Evolutionary conservation across 1,140 invertebrate genomes (phyloP), one percentile per base, ranked within the genome.

Genomic region (Orius insidiosus): DNA sequence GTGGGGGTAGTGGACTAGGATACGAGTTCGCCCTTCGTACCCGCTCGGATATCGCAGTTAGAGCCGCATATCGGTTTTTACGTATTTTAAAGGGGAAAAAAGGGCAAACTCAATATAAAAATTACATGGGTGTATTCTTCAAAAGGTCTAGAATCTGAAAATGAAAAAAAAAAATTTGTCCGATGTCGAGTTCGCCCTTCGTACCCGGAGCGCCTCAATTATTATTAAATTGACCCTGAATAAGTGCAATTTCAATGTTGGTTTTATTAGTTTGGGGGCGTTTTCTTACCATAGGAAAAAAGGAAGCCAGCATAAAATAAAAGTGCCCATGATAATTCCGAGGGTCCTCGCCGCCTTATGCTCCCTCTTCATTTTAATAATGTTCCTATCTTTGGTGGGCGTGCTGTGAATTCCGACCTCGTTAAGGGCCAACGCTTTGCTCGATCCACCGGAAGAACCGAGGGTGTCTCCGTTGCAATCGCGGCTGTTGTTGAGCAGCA

Each of bases 341-440:
- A 97, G 68, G 14, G 93, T 98, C 58, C 89, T 80, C 1, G 92
- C 90, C 33, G 92, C 90, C 68, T 96, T 95, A 64, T 95, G 89
- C 65, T 96, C 90, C 53, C 87, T 70, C 63, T 92, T 90, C 85
- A 85, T 85, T 63, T 84, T 85, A 52, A 82, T 80, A 54, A 85
- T 75, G 57, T 82, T 84, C 55, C 77, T 75, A 56, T 88, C 84
- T 64, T 86, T 86, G 13, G 83, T 86, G 8, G 85, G 85, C 2
- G 86, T 85, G 6, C 71, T 77, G 55, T 79, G 77, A 41, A 77
- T 71, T 53, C 76, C 78, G 50, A 81, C 69, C 59, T 78, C 76
- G 56, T 79, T 74, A 46, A 76, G 59, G 5, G 74, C 76, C 18
- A 78, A 60, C 4, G 75, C 76, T 56, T 78, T 78, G 10, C 74